A percentile compares a stretch with the other conserved stretches of the same genome.
Evolutionary conservation across 23 tunicate species (phyloP).

Genomic region (Ascidia mentula): DNA sequence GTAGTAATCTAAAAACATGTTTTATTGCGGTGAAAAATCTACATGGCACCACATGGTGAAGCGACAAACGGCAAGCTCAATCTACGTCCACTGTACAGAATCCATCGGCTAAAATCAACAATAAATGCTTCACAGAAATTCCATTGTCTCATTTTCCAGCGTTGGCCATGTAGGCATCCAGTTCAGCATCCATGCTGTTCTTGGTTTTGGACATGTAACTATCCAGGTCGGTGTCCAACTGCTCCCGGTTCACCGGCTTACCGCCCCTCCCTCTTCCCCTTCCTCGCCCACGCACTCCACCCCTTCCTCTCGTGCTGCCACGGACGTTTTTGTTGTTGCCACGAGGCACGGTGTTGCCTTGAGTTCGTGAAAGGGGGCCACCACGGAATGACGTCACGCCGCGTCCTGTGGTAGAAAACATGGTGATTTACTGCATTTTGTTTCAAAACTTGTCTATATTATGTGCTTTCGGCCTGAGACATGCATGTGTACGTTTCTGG

Average conservation of each 20-base stretch:
- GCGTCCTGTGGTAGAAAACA: no score
- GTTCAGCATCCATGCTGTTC: constrained; percentile 87
- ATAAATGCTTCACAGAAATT: neutral
- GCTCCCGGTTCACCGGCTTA: constrained; percentile 40
- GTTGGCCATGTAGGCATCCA: constrained; percentile 91
- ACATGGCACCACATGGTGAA: neutral
- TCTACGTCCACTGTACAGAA: neutral
- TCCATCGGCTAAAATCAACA: neutral
- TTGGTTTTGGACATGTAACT: constrained; percentile 88
- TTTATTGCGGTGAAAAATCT: neutral
- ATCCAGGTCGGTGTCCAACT: constrained; percentile 79
- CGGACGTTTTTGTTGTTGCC: neutral
- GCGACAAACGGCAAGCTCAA: neutral
- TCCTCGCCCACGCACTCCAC: constrained; percentile 42
- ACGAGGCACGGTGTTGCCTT: neutral
- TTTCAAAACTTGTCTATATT: no score
- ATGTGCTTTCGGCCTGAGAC: no score
- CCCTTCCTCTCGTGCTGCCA: constrained; percentile 46
- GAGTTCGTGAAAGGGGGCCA: neutral
- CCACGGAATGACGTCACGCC: constrained; percentile 12
- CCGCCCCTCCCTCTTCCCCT: constrained; percentile 29
- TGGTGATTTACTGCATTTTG: no score
- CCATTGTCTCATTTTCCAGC: neutral
- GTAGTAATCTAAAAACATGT: neutral
- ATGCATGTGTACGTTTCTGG: no score